These are phyloP conservation scores for Venturia canescens DNA, from an alignment of 1,140 invertebrate genomes.

Conservation along the genomic window DNA sequence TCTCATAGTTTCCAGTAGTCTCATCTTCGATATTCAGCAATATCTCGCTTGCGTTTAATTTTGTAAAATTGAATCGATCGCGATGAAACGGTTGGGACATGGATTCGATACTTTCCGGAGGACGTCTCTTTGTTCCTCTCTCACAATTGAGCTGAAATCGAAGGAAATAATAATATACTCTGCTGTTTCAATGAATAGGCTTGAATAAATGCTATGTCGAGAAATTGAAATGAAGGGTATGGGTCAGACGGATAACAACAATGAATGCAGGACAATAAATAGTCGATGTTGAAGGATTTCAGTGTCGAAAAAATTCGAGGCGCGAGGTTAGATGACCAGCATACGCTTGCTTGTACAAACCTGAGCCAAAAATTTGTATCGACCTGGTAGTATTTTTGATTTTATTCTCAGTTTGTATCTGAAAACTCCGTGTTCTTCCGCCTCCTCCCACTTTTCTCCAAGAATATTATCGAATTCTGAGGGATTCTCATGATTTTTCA, in stretches of 20 bases:
- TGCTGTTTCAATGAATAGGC: too few relatives aligned
- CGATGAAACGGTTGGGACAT: slow-evolving; percentile 80
- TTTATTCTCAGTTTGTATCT: slow-evolving; percentile 68
- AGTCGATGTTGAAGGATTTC: too few relatives aligned
- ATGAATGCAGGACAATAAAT: too few relatives aligned
- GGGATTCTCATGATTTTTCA: slow-evolving; percentile 48
- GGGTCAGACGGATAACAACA: too few relatives aligned
- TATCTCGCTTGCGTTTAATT: slow-evolving; percentile 79
- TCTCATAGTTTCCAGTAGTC: slow-evolving; percentile 65
- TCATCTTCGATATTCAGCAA: slow-evolving; percentile 73
- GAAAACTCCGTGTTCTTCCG: slow-evolving; percentile 63
- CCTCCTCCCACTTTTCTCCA: slow-evolving; percentile 64
- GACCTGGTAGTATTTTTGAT: slow-evolving; percentile 70
- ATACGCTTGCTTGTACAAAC: too few relatives aligned
- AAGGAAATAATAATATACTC: slow-evolving; percentile 20
- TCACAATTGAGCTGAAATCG: slow-evolving; percentile 81
- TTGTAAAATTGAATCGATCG: slow-evolving; percentile 83
- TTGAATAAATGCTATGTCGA: too few relatives aligned
- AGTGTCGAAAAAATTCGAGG: too few relatives aligned
- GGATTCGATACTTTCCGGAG: slow-evolving; percentile 79
- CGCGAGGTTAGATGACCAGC: too few relatives aligned
- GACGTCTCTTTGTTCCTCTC: slow-evolving; percentile 79
- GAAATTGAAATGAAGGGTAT: too few relatives aligned
- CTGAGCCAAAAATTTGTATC: slow-evolving; percentile 72
- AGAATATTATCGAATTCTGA: slow-evolving; percentile 66